Percentiles rank a stretch among this genome's conserved stretches.
Evolutionary conservation across 2,113 vertebrate species (phyloP).

Genomic region (Epinephelus cyanopodus): DNA sequence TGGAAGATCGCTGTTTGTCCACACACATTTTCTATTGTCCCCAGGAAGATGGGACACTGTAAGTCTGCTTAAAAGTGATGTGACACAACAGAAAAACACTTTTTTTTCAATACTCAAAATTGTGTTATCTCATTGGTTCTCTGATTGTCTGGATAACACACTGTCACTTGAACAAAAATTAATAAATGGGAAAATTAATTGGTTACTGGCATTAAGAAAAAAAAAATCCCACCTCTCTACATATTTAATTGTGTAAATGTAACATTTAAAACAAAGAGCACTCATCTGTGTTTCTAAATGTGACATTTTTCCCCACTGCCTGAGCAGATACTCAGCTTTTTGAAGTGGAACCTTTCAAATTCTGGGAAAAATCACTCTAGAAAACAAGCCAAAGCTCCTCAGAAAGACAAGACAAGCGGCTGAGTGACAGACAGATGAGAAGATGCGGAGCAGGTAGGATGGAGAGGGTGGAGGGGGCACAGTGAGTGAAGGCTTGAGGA

Average conservation of each 20-base stretch:
- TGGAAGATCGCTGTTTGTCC: no score
- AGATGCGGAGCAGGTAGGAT: slow-evolving; percentile 45
- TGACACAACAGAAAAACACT: no score
- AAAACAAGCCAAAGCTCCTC: slow-evolving; percentile 57
- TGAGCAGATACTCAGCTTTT: slow-evolving; percentile 30
- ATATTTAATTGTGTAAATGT: slow-evolving; percentile 17
- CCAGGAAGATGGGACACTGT: no score
- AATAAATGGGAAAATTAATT: background rate
- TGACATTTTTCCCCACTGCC: slow-evolving; percentile 4
- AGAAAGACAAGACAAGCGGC: slow-evolving; percentile 35
- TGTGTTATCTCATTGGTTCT: background rate
- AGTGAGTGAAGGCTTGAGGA: background rate
- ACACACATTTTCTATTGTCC: no score
- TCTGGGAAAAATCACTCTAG: slow-evolving; percentile 58
- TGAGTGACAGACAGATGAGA: slow-evolving; percentile 47
- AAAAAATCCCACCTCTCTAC: background rate
- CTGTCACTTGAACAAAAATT: background rate
- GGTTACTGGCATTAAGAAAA: no score
- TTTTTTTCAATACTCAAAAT: background rate
- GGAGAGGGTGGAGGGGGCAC: slow-evolving; percentile 1
- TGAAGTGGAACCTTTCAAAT: slow-evolving; percentile 56
- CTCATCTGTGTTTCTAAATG: slow-evolving; percentile 21
- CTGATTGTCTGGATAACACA: background rate
- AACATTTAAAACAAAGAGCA: slow-evolving; percentile 43
- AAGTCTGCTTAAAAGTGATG: no score